These are phyloP conservation scores for Chironomus striatipennis DNA, from an alignment of 1,140 invertebrate genomes.

Conservation along the genomic window DNA sequence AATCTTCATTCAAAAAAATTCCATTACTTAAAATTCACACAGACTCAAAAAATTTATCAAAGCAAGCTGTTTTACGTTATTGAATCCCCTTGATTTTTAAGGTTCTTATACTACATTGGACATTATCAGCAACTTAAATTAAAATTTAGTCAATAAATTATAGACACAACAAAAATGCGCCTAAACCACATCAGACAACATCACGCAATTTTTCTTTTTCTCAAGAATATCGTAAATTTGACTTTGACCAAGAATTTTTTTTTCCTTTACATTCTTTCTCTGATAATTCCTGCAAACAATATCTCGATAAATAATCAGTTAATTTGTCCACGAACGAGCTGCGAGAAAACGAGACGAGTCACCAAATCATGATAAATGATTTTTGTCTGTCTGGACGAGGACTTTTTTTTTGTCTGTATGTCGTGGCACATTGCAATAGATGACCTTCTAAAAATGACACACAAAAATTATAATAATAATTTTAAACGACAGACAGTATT, in stretches of 20 bases:
- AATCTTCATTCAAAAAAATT: too few species aligned
- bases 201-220: background rate
- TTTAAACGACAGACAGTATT: constrained; percentile 6
- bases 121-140: too few species aligned
- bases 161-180: too few species aligned
- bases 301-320: constrained; percentile 24
- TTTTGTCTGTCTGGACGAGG: constrained; percentile 21
- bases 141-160: too few species aligned
- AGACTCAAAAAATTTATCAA: too few species aligned
- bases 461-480: constrained; percentile 22
- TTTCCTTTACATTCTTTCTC: background rate
- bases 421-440: constrained; percentile 16
- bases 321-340: background rate
- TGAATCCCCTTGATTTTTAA: too few species aligned
- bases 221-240: constrained; percentile 16
- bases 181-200: too few species aligned
- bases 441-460: constrained; percentile 23
- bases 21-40: too few species aligned
- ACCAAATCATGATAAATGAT: constrained; percentile 24
- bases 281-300: constrained; percentile 20
- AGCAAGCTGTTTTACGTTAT: too few species aligned
- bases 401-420: background rate
- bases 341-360: constrained; percentile 20
- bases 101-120: too few species aligned
- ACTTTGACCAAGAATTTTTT: constrained; percentile 22